Evolutionary conservation across 2,113 vertebrate species (phyloP).

Genomic region (Leptobrachium ailaonicum): DNA sequence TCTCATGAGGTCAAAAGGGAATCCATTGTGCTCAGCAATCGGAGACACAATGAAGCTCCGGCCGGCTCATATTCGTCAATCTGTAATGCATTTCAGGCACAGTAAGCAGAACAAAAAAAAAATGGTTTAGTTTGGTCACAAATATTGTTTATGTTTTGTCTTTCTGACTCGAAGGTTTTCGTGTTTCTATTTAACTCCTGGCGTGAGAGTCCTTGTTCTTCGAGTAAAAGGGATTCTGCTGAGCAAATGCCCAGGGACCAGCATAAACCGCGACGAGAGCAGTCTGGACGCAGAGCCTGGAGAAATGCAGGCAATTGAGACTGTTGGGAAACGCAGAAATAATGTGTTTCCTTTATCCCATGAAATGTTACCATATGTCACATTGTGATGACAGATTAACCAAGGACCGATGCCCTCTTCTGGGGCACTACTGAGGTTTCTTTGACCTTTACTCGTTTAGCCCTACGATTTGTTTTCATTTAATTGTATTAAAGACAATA

Average conservation of each 20-base stretch:
- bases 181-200: slow-evolving; percentile 39
- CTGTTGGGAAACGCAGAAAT: slow-evolving; percentile 6
- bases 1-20: slow-evolving; percentile 39
- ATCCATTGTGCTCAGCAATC: not conserved
- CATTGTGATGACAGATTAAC: slow-evolving; percentile 5
- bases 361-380: not conserved
- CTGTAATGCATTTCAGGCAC: slow-evolving; percentile 30
- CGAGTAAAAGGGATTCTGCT: slow-evolving; percentile 10
- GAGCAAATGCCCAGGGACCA: slow-evolving; percentile 7
- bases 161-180: slow-evolving; percentile 5
- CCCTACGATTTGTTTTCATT: slow-evolving; percentile 25
- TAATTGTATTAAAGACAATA: slow-evolving; percentile 36
- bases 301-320: not conserved
- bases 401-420: slow-evolving; percentile 33
- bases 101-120: not conserved
- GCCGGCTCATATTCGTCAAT: not conserved
- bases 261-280: not conserved
- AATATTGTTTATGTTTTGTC: slow-evolving; percentile 18
- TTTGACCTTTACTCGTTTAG: slow-evolving; percentile 13
- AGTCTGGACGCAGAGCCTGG: not conserved
- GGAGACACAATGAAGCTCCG: not conserved
- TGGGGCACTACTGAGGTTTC: slow-evolving; percentile 23
- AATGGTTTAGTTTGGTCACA: slow-evolving; percentile 11
- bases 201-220: slow-evolving; percentile 19
- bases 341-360: not conserved